A percentile compares a stretch with the other conserved stretches of the same genome.
phyloP scores from a whole-genome alignment of 2,888 invertebrate species.

The Willowsia nigromaculata region DNA sequence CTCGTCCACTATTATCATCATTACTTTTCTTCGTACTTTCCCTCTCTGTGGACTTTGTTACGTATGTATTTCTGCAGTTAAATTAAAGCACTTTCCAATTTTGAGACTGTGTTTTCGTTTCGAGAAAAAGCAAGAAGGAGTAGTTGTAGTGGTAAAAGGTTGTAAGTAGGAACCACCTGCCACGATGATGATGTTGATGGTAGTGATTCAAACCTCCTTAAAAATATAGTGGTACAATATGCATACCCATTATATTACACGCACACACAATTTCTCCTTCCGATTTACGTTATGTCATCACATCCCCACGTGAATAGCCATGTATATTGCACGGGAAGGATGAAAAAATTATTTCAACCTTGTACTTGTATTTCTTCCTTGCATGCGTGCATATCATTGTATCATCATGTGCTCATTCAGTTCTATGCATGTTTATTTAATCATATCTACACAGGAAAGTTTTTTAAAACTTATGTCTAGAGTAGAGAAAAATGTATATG shows the following conservation, averaged over 20 bases:
- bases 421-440: slow-evolving; percentile 18
- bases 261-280: slow-evolving; percentile 20
- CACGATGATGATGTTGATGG: slow-evolving; percentile 37
- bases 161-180: slow-evolving; percentile 49
- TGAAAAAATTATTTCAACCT: neutral
- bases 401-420: neutral
- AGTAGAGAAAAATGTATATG: neutral
- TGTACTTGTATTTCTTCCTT: neutral
- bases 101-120: neutral
- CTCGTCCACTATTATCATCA: neutral
- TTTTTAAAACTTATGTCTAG: neutral
- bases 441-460: neutral
- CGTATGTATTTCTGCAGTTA: neutral
- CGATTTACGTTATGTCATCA: slow-evolving; percentile 43
- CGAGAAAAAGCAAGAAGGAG: neutral
- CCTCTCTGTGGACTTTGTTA: neutral
- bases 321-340: neutral
- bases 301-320: slow-evolving; percentile 17
- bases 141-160: neutral
- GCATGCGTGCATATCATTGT: slow-evolving; percentile 13
- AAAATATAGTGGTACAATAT: neutral
- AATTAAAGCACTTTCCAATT: slow-evolving; percentile 34
- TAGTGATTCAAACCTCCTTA: neutral
- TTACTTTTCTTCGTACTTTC: slow-evolving; percentile 16
- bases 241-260: slow-evolving; percentile 7